Percentiles rank a stretch among this genome's conserved stretches.
These are phyloP conservation scores for Fragum whitleyi DNA, from an alignment of 2,888 invertebrate genomes.

Conservation along the genomic window DNA sequence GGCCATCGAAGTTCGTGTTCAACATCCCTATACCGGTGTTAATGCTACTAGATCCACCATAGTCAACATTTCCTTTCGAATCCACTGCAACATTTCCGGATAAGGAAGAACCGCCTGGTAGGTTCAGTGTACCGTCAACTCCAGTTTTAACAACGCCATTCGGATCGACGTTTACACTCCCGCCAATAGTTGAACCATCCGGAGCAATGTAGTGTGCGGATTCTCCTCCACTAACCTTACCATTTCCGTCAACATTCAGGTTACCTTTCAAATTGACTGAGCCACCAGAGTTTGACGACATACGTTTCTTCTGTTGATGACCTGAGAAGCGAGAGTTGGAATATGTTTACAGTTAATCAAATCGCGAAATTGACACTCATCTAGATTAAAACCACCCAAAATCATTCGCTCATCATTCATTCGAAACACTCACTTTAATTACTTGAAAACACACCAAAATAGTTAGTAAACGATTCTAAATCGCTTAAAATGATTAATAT, in stretches of 20 bases:
- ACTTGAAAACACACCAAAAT: too few species aligned
- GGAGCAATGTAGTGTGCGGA: background rate
- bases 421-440: too few species aligned
- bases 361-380: too few species aligned
- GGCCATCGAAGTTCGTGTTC: too few species aligned
- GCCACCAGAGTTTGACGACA: background rate
- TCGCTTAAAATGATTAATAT: too few species aligned
- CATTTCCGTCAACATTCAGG: background rate
- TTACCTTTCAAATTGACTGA: background rate
- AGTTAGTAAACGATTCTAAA: too few species aligned
- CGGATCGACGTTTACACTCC: background rate
- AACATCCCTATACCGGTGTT: too few species aligned
- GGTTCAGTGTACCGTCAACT: background rate
- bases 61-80: background rate
- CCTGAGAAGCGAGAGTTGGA: background rate
- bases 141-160: background rate
- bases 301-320: background rate
- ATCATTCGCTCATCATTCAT: too few species aligned
- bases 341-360: too few species aligned
- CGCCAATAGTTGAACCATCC: background rate
- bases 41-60: background rate
- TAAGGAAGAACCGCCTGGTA: background rate
- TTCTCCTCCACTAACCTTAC: background rate
- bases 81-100: background rate
- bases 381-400: too few species aligned